phyloP scores from a whole-genome alignment of 2,797 vertebrate genomes.

The Rhynchotus rufescens region DNA sequence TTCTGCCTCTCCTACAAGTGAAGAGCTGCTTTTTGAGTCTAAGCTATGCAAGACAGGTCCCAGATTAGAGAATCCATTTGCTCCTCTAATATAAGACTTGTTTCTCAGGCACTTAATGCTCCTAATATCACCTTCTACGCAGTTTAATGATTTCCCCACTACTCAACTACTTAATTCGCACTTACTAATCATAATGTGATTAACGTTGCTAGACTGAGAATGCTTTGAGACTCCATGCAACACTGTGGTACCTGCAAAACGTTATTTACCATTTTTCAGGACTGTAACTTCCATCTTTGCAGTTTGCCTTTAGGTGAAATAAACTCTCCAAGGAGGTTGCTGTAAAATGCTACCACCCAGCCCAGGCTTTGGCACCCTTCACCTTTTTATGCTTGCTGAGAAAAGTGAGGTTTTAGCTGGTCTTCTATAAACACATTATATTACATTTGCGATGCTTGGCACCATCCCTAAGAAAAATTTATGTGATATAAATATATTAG shows the following conservation, averaged over 20 bases:
- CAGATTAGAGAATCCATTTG: not conserved
- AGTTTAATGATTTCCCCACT: constrained; percentile 30
- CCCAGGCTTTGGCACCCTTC: not conserved
- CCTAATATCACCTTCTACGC: constrained; percentile 16
- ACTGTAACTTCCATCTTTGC: not conserved
- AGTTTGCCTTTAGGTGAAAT: not conserved
- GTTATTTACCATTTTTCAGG: not conserved
- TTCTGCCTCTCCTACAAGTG: constrained; percentile 2
- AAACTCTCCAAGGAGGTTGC: not conserved
- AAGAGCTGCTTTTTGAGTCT: constrained; percentile 37
- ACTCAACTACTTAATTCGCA: constrained; percentile 35
- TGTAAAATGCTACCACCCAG: not conserved
- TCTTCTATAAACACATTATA: not conserved
- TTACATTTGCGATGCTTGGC: not conserved
- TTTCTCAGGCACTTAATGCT: not conserved
- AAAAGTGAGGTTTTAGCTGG: not conserved
- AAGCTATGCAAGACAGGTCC: constrained; percentile 24
- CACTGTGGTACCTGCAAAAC: not conserved
- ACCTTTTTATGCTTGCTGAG: not conserved
- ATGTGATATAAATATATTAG: too few species aligned
- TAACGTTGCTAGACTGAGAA: constrained; percentile 6
- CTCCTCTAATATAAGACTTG: constrained; percentile 33
- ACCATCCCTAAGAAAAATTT: not conserved
- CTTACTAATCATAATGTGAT: constrained; percentile 46
- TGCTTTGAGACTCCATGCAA: not conserved